A percentile compares a stretch with the other conserved stretches of the same genome.
Conservation (phyloP, 2,797 vertebrate genomes). For the Botia kubotai region DNA sequence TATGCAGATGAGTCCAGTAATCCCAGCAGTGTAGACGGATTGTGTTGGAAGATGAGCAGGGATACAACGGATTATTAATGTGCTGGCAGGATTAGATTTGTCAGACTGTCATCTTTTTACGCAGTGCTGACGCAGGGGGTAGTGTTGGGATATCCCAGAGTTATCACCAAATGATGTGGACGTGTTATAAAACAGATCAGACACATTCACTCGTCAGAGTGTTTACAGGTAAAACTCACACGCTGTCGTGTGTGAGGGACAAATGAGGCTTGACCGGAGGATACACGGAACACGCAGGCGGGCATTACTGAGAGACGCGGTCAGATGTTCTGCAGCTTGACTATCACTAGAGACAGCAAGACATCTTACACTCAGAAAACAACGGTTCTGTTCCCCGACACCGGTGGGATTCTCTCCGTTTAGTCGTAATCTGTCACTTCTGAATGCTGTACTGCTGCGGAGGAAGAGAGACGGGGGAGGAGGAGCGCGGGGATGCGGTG, state of each 20-base stretch:
- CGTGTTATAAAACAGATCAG: neutral
- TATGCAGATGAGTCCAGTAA: neutral
- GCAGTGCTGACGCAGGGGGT: constrained; percentile 6
- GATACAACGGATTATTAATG: constrained; percentile 11
- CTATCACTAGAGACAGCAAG: no score
- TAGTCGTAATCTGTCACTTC: constrained; percentile 18
- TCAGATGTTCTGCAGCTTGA: no score
- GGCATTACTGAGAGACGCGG: no score
- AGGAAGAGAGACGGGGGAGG: constrained; percentile 54
- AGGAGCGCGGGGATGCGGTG: constrained; percentile 23
- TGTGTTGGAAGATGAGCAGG: constrained; percentile 21
- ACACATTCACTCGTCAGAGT: no score
- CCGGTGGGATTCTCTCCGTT: neutral
- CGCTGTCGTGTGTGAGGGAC: neutral
- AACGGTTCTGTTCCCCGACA: no score
- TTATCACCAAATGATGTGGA: neutral
- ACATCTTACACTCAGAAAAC: no score
- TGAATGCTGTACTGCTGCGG: constrained; percentile 68
- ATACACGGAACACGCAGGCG: constrained; percentile 16
- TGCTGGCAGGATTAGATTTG: constrained; percentile 13
- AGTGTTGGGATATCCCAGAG: neutral
- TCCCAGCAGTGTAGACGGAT: constrained; percentile 1
- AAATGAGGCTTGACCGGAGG: constrained; percentile 10
- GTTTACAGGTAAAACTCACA: neutral
- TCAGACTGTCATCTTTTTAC: neutral